Percentiles rank a stretch among this genome's conserved stretches.
Conservation (phyloP, 1,140 invertebrate species). For the Trichomalopsis sarcophagae region DNA sequence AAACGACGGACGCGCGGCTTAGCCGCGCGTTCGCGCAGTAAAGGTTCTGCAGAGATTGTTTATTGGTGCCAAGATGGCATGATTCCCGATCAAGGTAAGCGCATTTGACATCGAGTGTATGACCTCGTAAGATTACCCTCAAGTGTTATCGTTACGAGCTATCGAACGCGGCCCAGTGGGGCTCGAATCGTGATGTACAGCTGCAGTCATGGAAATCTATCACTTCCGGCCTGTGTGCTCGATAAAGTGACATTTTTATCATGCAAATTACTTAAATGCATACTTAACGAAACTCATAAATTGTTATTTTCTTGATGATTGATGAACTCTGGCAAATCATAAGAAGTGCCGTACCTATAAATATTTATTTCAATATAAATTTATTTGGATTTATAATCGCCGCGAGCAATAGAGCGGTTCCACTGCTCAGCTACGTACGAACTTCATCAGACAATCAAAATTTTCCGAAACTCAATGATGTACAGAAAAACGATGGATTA, state of each 20-base stretch:
- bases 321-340: too few relatives aligned
- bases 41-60: background rate
- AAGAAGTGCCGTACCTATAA: too few relatives aligned
- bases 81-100: background rate
- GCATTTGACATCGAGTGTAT: constrained; percentile 4
- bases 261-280: background rate
- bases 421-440: too few relatives aligned
- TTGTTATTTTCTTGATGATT: too few relatives aligned
- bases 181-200: background rate
- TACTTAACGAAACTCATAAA: too few relatives aligned
- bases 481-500: too few relatives aligned
- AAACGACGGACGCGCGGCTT: background rate
- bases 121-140: background rate
- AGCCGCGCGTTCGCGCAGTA: background rate
- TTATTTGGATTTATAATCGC: too few relatives aligned
- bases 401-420: too few relatives aligned
- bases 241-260: background rate
- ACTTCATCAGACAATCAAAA: too few relatives aligned
- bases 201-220: background rate
- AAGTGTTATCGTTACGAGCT: constrained; percentile 24
- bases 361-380: too few relatives aligned
- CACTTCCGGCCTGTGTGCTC: background rate
- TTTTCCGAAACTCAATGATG: too few relatives aligned
- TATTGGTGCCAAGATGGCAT: background rate
- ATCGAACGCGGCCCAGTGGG: background rate